phyloP scores from a whole-genome alignment of 2,888 invertebrate species.

The Rhaphigaster nebulosa region DNA sequence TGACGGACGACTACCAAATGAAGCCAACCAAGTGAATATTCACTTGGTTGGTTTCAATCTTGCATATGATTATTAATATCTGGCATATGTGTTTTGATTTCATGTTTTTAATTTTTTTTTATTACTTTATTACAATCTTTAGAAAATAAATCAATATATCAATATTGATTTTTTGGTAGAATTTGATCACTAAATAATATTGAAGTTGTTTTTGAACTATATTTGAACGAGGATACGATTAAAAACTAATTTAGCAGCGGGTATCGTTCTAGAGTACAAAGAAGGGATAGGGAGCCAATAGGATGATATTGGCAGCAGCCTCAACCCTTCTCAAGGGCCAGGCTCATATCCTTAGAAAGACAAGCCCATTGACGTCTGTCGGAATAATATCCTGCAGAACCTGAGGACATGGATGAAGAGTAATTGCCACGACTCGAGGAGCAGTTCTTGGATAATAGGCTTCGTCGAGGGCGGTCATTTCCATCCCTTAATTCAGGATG shows the following conservation, averaged over 20 bases:
- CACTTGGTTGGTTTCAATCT: no score
- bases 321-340: slow-evolving; percentile 52
- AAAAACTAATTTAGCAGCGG: not conserved
- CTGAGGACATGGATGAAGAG: not conserved
- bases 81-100: no score
- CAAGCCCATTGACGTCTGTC: slow-evolving; percentile 55
- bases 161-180: no score
- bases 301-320: slow-evolving; percentile 53
- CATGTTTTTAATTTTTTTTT: no score
- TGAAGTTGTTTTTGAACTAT: not conserved
- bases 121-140: no score
- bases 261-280: not conserved
- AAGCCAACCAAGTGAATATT: no score
- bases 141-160: no score
- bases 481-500: slow-evolving; percentile 14
- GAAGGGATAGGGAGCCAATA: not conserved
- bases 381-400: slow-evolving; percentile 50
- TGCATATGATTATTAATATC: no score
- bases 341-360: slow-evolving; percentile 57
- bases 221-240: not conserved
- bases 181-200: no score
- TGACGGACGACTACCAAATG: no score
- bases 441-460: slow-evolving; percentile 39
- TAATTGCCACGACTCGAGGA: slow-evolving; percentile 29
- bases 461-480: slow-evolving; percentile 10